Evolutionary conservation across 2,113 vertebrate genomes (phyloP).

Genomic region (Orthonyx spaldingii): DNA sequence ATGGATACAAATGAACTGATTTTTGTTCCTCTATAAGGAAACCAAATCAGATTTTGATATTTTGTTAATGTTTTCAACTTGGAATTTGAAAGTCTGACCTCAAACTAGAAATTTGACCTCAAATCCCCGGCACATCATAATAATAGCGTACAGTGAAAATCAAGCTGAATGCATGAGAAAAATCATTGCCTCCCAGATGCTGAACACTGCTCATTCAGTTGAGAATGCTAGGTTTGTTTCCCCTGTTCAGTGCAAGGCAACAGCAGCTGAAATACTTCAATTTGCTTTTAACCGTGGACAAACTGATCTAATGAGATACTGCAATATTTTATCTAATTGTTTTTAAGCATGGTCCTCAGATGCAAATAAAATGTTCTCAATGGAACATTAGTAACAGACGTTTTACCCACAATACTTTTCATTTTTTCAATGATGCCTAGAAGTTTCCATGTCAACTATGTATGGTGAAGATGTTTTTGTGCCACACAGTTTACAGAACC

Average conservation of each 20-base stretch:
- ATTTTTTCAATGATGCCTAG: not conserved
- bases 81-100: not conserved
- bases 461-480: not conserved
- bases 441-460: constrained; percentile 27
- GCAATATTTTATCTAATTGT: not conserved
- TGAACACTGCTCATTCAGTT: not conserved
- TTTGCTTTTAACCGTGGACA: not conserved
- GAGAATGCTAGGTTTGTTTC: not conserved
- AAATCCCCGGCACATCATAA: not conserved
- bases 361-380: not conserved
- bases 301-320: not conserved
- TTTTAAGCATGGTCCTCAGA: not conserved
- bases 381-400: not conserved
- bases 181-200: not conserved
- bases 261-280: not conserved
- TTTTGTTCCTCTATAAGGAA: not conserved
- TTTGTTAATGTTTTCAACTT: not conserved
- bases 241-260: not conserved
- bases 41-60: not conserved
- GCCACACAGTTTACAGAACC: constrained; percentile 72
- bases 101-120: not conserved
- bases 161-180: not conserved
- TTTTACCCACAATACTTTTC: not conserved
- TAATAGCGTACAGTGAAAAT: not conserved
- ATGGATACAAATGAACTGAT: not conserved